Evolutionary conservation across 2,113 vertebrate species (phyloP).

Genomic region (Brachyistius frenatus): DNA sequence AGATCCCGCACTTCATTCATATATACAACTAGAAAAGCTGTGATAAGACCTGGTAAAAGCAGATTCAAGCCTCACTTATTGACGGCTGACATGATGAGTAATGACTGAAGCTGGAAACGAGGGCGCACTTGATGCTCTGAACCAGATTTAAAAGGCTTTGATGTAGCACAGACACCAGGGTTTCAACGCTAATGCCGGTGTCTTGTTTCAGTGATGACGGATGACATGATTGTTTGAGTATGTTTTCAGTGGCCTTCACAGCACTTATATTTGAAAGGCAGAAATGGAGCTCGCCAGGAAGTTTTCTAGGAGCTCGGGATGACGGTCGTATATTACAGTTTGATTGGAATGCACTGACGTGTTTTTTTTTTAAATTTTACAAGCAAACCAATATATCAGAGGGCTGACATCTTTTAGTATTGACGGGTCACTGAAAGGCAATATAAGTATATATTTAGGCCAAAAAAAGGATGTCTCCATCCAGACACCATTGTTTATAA

Average conservation of each 20-base stretch:
- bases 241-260: conserved; percentile 27
- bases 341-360: conserved; percentile 3
- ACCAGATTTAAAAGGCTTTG: conserved; percentile 1
- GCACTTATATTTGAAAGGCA: conserved; percentile 21
- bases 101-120: not conserved
- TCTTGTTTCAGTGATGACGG: conserved; percentile 33
- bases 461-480: not conserved
- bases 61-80: not conserved
- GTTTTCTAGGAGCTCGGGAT: not conserved
- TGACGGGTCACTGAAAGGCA: not conserved
- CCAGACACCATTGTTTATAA: not conserved
- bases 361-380: not conserved
- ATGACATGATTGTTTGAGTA: conserved; percentile 12
- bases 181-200: conserved; percentile 8
- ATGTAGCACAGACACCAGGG: conserved; percentile 4
- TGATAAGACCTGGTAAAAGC: conserved; percentile 28
- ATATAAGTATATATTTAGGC: not conserved
- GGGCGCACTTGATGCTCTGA: conserved; percentile 14
- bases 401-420: not conserved
- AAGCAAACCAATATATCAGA: not conserved
- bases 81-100: conserved; percentile 40
- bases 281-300: not conserved
- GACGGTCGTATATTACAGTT: not conserved
- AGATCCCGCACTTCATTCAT: not conserved
- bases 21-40: not conserved